A percentile compares a stretch with the other conserved stretches of the same genome.
Conservation (phyloP, 2,797 vertebrate genomes). For the Oreochromis mossambicus region DNA sequence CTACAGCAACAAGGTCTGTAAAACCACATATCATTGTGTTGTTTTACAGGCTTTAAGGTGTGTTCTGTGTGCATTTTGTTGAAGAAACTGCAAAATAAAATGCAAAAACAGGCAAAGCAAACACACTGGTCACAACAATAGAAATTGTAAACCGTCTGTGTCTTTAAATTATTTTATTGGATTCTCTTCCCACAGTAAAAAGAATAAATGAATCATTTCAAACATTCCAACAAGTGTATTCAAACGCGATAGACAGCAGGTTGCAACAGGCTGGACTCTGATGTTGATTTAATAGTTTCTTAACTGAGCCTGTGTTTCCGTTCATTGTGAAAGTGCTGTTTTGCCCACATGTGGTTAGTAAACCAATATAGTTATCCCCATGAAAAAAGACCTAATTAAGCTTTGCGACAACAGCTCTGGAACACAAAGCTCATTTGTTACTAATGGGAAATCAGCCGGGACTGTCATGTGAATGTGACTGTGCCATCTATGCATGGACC, state of each 20-base stretch:
- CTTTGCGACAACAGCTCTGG: conserved; percentile 7
- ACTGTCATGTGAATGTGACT: conserved; percentile 56
- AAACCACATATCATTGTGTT: background rate
- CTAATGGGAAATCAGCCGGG: conserved; percentile 20
- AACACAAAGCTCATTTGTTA: conserved; percentile 24
- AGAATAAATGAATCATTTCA: background rate
- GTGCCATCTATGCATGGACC: background rate
- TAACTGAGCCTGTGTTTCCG: background rate
- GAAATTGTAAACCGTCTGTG: background rate
- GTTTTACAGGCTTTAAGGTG: background rate
- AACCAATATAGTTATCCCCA: background rate
- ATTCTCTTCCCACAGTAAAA: background rate
- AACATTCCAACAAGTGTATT: background rate
- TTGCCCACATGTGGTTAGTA: background rate
- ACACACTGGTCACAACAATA: background rate
- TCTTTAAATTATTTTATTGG: background rate
- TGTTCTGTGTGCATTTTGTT: background rate
- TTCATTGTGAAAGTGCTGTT: background rate
- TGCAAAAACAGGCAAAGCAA: background rate
- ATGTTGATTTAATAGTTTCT: conserved; percentile 3
- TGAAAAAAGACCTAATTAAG: background rate
- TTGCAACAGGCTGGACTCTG: background rate
- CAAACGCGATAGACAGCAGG: background rate
- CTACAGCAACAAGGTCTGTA: background rate
- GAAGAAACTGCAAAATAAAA: background rate